Base-by-base conservation (phyloP, 2,888 invertebrate species). In the Ochropleura plecta region DNA sequence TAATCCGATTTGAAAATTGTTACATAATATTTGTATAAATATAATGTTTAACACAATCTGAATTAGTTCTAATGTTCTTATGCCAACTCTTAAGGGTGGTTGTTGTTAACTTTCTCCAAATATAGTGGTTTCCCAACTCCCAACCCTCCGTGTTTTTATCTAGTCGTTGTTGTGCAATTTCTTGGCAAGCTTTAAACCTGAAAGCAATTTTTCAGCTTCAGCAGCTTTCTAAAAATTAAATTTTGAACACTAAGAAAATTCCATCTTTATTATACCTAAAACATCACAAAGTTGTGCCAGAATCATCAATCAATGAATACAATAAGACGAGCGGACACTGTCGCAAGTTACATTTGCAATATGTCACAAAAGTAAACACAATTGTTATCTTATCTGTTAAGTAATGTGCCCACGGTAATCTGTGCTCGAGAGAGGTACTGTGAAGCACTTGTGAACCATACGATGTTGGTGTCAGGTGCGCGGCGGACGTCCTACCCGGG, bases 381-480 rank as follows among this genome's bases (percentile, higher is more conserved):
- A 80, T 75, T 77, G 86, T 93, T 95, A 95, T 95, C 95, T 95
- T 95, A 95, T 95, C 95, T 91, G 89, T 91, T 92, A 91, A 90
- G 90, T 92, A 90, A 92, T 84, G 88, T 87, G 86, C 83, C 78
- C 81, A 88, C 87, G 90, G 87, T 92, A 91, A 89, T 93, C 88
- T 91, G 89, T 90, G 87, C 87, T 80, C 72, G 81, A 86, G 88
- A 91, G 88, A 88, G 83, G 88, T 88, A 81, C 68, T 42, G 88
- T 86, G 88, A 86, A 87, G 86, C 88, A 86, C 72, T 88, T 78
- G 87, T 88, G 85, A 86, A 88, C 87, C 92, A 93, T 88, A 94
- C 89, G 89, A 95, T 96, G 96, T 94, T 96, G 93, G 92, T 93
- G 92, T 91, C 95, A 92, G 94, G 94, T 91, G 91, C 90, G 84